Evolutionary conservation across 2,888 invertebrate species (phyloP).

Genomic region (Chloroclysta siterata): DNA sequence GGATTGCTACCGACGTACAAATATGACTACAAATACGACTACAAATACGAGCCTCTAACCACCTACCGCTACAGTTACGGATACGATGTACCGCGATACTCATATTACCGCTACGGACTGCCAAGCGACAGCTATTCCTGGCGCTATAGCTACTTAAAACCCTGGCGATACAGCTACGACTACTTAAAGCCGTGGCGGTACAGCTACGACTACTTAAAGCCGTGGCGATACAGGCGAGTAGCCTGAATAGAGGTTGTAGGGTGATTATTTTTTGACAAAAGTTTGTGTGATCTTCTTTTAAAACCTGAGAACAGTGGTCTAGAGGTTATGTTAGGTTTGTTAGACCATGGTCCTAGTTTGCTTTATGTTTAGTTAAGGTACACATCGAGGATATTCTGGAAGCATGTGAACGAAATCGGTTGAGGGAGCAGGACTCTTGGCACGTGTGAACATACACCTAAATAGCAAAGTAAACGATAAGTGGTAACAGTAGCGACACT

Average conservation of each 20-base stretch:
- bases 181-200: slow-evolving; percentile 24
- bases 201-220: slow-evolving; percentile 20
- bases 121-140: slow-evolving; percentile 25
- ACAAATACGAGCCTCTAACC: slow-evolving; percentile 26
- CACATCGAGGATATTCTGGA: slow-evolving; percentile 4
- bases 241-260: slow-evolving; percentile 23
- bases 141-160: slow-evolving; percentile 28
- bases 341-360: slow-evolving; percentile 7
- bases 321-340: slow-evolving; percentile 8
- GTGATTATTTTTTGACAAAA: slow-evolving; percentile 10
- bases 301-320: not conserved
- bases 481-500: slow-evolving; percentile 2
- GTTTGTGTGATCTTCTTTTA: slow-evolving; percentile 19
- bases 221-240: slow-evolving; percentile 32
- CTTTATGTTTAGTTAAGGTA: slow-evolving; percentile 9
- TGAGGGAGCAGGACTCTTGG: slow-evolving; percentile 5
- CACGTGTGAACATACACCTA: slow-evolving; percentile 6
- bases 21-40: slow-evolving; percentile 20
- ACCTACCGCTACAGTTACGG: slow-evolving; percentile 23
- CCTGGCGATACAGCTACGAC: slow-evolving; percentile 27
- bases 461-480: slow-evolving; percentile 2
- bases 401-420: not conserved
- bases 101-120: slow-evolving; percentile 26
- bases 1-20: slow-evolving; percentile 22
- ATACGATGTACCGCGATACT: slow-evolving; percentile 21